Evolutionary conservation across 2,113 vertebrate genomes (phyloP), one percentile per base, ranked within the genome.

Genomic region (Cercocebus atys): DNA sequence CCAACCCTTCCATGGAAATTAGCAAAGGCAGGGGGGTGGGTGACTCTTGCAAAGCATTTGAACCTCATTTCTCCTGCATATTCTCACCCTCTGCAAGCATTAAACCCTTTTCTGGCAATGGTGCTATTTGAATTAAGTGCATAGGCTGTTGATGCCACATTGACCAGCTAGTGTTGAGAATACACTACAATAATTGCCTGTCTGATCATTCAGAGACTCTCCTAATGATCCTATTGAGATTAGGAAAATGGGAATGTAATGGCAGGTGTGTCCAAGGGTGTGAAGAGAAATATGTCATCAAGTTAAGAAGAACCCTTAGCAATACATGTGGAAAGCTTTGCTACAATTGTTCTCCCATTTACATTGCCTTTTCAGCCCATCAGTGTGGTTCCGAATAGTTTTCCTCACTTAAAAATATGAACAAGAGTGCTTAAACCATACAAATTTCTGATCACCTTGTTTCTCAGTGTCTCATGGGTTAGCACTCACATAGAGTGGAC

Each of bases 161-260:
- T 93, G 96, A 78, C 59, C 79, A 92, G 94, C 13, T 93, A 78
- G 25, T 38, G 22, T 91, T 92, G 93, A 89, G 79, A 95, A 8
- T 52, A 27, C 43, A 64, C 93, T 88, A 88, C 5, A 55, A 73
- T 89, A 93, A 95, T 90, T 84, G 92, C 59, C 59, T 90, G 43
- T 81, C 76, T 95, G 79, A 81, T 91, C 52, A 57, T 84, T 61
- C 23, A n/a, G 73, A 94, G 92, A 96, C 94, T 95, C 43, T 43
- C 8, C 66, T 97, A 90, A 97, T 35, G 82, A 88, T 88, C 40
- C 80, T 55, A 40, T 70, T 23, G 82, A 93, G 76, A 87, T 57
- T 59, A 92, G 35, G 32, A 47, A 90, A 83, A 90, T 3, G 23
- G 35, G 35, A 91, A 91, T 47, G 68, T 22, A 85, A 64, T 88